Evolutionary conservation across 2,113 vertebrate genomes (phyloP), one percentile per base, ranked within the genome.

Genomic region (Nanorana parkeri): DNA sequence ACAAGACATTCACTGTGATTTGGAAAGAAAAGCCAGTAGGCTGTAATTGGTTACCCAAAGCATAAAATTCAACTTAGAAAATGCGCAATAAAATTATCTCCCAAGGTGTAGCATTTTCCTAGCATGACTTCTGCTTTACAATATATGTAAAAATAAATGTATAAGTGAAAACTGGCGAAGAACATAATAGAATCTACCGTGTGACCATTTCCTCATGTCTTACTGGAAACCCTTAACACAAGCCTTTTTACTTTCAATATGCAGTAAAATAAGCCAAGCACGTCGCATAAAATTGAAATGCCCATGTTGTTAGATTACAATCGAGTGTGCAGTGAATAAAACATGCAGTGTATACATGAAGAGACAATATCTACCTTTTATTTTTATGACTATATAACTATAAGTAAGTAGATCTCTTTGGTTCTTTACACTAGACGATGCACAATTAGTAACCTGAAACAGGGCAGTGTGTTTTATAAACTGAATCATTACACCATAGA

Each of bases 11-110:
- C 87, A 87, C 84, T 17, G 63, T 81, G 85, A 85, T 86, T 86
- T 77, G 83, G 85, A 77, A 56, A 74, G 64, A 83, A 81, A 77
- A 75, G 41, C 36, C 81, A 74, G 83, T 77, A 13, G 0, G 74
- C 73, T 0, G 0, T 83, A 79, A 87, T 78, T 84, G 85, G 78
- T 83, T 66, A 83, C 82, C 81, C 84, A 13, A 85, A 84, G 87
- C 86, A 87, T 88, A 88, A 91, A 86, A 88, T 86, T 87, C 86
- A 87, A 77, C 89, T 86, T 84, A 89, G 84, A 51, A 85, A 84
- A 67, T 85, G 52, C 69, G 84, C 0, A 5, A 32, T 28, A 63
- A 55, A 83, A 68, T 52, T 36, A 66, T 56, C 20, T 55, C n/a
- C 85, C 85, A 71, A 85, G 80, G 79, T 85, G 63, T 65, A 54